Evolutionary conservation across 2,797 vertebrate genomes (phyloP).

Genomic region (Remorina albescens): DNA sequence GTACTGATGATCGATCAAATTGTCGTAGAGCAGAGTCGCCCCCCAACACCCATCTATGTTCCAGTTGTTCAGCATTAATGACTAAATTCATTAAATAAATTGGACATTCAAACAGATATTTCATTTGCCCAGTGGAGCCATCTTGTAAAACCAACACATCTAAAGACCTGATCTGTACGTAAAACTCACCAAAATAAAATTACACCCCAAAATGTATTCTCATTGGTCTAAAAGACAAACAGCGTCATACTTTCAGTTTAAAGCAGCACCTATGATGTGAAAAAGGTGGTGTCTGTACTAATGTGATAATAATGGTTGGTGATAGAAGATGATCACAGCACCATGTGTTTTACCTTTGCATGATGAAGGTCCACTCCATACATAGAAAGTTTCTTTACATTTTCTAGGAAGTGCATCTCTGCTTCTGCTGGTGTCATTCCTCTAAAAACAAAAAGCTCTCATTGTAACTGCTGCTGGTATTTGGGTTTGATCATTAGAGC

Average conservation of each 20-base stretch:
- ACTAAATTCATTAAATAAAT: neutral
- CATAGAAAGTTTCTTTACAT: constrained; percentile 98
- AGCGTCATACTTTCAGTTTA: neutral
- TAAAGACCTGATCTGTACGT: neutral
- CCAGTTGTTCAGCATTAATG: neutral
- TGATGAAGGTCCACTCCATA: constrained; percentile 98
- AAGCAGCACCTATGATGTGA: neutral
- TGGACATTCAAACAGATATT: too few relatives aligned
- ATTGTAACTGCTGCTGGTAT: neutral
- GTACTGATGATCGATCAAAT: constrained; percentile 27
- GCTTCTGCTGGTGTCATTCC: constrained; percentile 96
- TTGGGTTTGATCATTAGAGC: neutral
- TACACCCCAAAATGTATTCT: neutral
- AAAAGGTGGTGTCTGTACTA: too few relatives aligned
- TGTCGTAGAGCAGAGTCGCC: constrained; percentile 2
- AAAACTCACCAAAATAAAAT: neutral
- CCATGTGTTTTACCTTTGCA: constrained; percentile 88
- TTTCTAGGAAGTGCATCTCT: constrained; percentile 97
- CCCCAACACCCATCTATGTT: neutral
- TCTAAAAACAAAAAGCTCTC: constrained; percentile 73
- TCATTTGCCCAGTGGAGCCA: too few relatives aligned
- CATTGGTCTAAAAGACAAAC: too few relatives aligned
- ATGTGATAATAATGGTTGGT: neutral
- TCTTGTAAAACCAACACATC: neutral
- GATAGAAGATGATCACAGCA: neutral